Conservation (phyloP, 1,140 invertebrate genomes). For the Ceratina calcarata region DNA sequence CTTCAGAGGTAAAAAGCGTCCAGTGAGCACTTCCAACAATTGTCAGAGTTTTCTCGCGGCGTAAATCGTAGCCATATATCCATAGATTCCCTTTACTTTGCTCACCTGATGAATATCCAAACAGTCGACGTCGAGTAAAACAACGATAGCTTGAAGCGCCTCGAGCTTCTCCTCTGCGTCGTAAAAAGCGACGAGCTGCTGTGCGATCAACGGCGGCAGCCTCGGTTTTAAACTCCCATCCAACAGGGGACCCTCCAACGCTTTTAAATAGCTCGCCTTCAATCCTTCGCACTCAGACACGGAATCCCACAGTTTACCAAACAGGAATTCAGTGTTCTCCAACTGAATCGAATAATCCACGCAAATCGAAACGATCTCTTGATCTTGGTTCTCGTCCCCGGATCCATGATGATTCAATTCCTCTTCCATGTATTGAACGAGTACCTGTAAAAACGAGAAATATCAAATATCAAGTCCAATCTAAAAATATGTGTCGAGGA, state of each 20-base stretch:
- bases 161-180: slow-evolving; percentile 81
- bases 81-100: background rate
- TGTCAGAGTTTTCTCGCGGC: too few relatives aligned
- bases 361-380: slow-evolving; percentile 72
- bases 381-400: slow-evolving; percentile 72
- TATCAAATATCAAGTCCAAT: too few relatives aligned
- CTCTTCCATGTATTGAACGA: slow-evolving; percentile 80
- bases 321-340: slow-evolving; percentile 80
- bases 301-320: slow-evolving; percentile 81
- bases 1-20: too few relatives aligned
- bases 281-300: slow-evolving; percentile 75
- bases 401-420: slow-evolving; percentile 79
- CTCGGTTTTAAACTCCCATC: slow-evolving; percentile 79
- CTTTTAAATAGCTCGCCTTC: slow-evolving; percentile 78
- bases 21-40: too few relatives aligned
- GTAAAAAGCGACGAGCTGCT: slow-evolving; percentile 84
- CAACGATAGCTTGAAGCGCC: slow-evolving; percentile 89
- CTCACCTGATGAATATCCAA: slow-evolving; percentile 93
- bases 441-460: too few relatives aligned
- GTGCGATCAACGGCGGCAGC: slow-evolving; percentile 85
- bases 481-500: too few relatives aligned
- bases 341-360: slow-evolving; percentile 77
- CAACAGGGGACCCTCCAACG: slow-evolving; percentile 80
- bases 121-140: slow-evolving; percentile 90
- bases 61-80: too few relatives aligned